phyloP scores from a whole-genome alignment of 53 echinoderm and acorn worm species.

The Apostichopus leukothele region DNA sequence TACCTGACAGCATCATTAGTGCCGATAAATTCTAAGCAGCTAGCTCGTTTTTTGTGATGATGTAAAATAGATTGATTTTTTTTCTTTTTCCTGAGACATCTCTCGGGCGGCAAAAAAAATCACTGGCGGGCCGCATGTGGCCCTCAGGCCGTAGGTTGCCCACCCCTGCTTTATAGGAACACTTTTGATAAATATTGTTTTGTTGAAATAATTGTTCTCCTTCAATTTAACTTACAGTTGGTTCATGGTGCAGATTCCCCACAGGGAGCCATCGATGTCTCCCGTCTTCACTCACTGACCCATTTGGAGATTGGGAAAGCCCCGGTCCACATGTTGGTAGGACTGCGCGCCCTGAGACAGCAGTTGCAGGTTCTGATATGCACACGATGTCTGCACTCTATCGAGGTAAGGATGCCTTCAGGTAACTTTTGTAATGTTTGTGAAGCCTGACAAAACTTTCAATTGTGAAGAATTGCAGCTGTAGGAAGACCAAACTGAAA shows the following conservation, averaged over 20 bases:
- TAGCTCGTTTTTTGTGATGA: no score
- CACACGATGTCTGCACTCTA: slow-evolving; percentile 73
- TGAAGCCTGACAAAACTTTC: background rate
- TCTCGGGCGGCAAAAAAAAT: no score
- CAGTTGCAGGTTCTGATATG: slow-evolving; percentile 85
- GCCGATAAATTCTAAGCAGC: no score
- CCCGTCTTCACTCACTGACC: slow-evolving; percentile 67
- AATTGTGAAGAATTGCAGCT: background rate
- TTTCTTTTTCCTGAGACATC: no score
- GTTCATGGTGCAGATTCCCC: slow-evolving; percentile 65
- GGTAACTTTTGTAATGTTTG: background rate
- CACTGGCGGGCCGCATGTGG: no score
- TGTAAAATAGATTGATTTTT: no score
- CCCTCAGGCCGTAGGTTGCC: no score
- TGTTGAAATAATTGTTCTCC: background rate
- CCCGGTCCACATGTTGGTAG: slow-evolving; percentile 78
- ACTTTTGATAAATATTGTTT: background rate
- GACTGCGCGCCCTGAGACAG: slow-evolving; percentile 66
- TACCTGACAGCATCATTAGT: no score
- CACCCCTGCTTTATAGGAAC: no score
- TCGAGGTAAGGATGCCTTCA: slow-evolving; percentile 56
- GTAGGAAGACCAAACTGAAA: no score
- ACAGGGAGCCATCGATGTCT: slow-evolving; percentile 79
- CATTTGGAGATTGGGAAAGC: slow-evolving; percentile 83
- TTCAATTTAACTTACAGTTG: slow-evolving; percentile 47